These are phyloP conservation scores for Muscina levida DNA, from an alignment of 2,888 invertebrate genomes.

Conservation along the genomic window DNA sequence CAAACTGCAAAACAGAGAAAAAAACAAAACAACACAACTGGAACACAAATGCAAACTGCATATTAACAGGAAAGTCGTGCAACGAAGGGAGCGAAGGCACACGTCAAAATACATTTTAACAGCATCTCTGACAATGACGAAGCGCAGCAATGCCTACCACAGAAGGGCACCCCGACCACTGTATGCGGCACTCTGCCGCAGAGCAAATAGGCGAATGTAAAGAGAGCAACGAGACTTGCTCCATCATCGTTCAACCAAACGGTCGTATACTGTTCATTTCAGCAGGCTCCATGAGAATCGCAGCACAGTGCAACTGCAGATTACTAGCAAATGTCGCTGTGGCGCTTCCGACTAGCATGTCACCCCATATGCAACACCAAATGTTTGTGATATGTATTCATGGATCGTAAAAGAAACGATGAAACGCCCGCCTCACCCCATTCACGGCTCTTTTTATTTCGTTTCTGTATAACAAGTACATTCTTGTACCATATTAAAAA, in stretches of 20 bases:
- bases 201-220: slow-evolving; percentile 32
- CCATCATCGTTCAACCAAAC: too few species aligned
- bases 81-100: slow-evolving; percentile 69
- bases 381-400: slow-evolving; percentile 7
- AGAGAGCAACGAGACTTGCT: too few species aligned
- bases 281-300: too few species aligned
- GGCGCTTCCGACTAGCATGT: slow-evolving; percentile 24
- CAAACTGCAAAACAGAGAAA: slow-evolving; percentile 30
- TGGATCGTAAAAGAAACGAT: not conserved
- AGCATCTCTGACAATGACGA: slow-evolving; percentile 65
- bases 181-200: not conserved
- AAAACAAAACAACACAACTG: not conserved
- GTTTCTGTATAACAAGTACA: slow-evolving; percentile 19
- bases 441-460: not conserved
- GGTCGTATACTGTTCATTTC: too few species aligned
- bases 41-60: slow-evolving; percentile 52
- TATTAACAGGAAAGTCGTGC: slow-evolving; percentile 63
- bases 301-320: too few species aligned
- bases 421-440: not conserved
- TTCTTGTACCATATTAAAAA: slow-evolving; percentile 29
- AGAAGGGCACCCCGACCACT: not conserved
- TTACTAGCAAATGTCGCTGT: not conserved
- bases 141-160: slow-evolving; percentile 1
- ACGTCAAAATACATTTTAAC: slow-evolving; percentile 67
- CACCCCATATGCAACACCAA: slow-evolving; percentile 29